These are phyloP conservation scores for Psilanteris sp. DNA, from an alignment of 1,140 invertebrate genomes.

Conservation along the genomic window DNA sequence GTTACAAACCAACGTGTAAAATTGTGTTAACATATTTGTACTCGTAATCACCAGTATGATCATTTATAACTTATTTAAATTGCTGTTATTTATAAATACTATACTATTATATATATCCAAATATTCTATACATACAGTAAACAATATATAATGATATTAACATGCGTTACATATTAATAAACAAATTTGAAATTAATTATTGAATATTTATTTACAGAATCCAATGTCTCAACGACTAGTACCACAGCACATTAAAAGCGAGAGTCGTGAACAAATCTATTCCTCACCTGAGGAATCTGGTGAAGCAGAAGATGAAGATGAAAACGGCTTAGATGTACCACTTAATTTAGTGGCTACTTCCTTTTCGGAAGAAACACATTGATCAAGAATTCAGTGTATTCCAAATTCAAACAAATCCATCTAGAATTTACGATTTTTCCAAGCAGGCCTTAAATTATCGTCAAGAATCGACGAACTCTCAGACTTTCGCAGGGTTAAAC, in stretches of 20 bases:
- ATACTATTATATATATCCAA: too few relatives aligned
- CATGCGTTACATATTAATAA: too few relatives aligned
- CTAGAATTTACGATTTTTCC: conserved; percentile 21
- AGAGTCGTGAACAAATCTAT: conserved; percentile 65
- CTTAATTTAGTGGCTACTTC: conserved; percentile 78
- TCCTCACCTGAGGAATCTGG: conserved; percentile 68
- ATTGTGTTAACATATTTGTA: too few relatives aligned
- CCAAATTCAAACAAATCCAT: background rate
- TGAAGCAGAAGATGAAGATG: conserved; percentile 72
- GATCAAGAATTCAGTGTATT: too few relatives aligned
- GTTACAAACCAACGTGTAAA: too few relatives aligned
- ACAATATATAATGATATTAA: too few relatives aligned
- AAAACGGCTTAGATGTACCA: conserved; percentile 77
- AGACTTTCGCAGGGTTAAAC: conserved; percentile 8
- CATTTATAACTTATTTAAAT: too few relatives aligned
- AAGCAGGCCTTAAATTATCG: conserved; percentile 49
- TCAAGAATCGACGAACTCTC: background rate
- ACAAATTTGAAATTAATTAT: too few relatives aligned
- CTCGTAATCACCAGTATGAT: too few relatives aligned
- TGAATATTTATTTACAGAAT: conserved; percentile 48
- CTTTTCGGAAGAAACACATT: conserved; percentile 76
- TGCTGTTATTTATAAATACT: too few relatives aligned
- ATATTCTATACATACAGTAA: too few relatives aligned
- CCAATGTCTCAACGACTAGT: conserved; percentile 51
- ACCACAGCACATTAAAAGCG: conserved; percentile 71